Conservation (phyloP, 1,140 invertebrate species). For the Aricia agestis region DNA sequence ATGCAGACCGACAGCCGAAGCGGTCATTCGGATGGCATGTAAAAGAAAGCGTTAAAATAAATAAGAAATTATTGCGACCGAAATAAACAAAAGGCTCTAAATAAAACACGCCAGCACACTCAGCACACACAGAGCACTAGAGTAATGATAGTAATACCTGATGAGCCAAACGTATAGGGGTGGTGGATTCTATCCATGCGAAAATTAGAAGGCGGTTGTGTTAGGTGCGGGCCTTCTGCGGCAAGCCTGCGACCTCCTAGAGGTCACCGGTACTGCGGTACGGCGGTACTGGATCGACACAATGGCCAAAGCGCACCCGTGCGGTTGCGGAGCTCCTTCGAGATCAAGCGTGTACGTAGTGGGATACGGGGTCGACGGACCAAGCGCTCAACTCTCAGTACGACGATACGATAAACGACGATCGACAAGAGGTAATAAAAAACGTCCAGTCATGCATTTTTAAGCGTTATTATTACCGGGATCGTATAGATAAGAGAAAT, state of each 20-base stretch:
- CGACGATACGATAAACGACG: conserved; percentile 70
- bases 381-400: conserved; percentile 72
- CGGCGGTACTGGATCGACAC: conserved; percentile 52
- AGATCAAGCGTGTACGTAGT: conserved; percentile 74
- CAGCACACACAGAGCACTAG: conserved; percentile 70
- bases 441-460: conserved; percentile 90
- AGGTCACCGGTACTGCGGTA: conserved; percentile 27
- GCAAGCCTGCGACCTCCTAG: conserved; percentile 67
- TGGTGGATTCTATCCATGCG: conserved; percentile 73
- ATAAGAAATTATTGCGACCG: conserved; percentile 68
- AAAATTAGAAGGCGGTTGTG: conserved; percentile 74
- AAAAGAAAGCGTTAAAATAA: conserved; percentile 76
- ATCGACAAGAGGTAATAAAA: conserved; percentile 82
- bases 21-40: conserved; percentile 76
- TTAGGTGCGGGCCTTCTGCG: conserved; percentile 70
- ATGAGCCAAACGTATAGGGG: conserved; percentile 73
- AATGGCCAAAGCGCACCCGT: conserved; percentile 73
- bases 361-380: conserved; percentile 69
- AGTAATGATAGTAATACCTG: conserved; percentile 74
- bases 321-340: conserved; percentile 69
- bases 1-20: conserved; percentile 71
- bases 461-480: conserved; percentile 92
- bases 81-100: conserved; percentile 52
- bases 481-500: conserved; percentile 78
- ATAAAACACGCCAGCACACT: conserved; percentile 63